phyloP scores from a whole-genome alignment of 2,113 vertebrate species.

The Ursus arctos region DNA sequence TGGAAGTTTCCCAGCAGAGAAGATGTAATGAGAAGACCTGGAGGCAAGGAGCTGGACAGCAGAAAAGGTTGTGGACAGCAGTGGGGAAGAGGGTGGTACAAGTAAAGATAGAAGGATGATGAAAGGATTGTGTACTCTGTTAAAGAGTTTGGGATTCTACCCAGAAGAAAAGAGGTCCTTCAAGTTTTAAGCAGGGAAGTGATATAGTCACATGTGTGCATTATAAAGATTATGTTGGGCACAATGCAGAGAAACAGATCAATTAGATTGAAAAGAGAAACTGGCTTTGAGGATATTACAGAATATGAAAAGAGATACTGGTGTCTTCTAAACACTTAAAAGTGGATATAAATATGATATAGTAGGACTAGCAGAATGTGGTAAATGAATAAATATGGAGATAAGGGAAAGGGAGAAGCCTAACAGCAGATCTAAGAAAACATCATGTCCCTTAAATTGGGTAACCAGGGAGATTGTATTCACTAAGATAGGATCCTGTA shows the following conservation, averaged over 20 bases:
- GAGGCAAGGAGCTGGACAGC: background rate
- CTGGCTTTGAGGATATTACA: background rate
- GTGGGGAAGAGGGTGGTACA: background rate
- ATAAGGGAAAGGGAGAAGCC: background rate
- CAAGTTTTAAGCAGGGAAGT: background rate
- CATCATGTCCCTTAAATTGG: background rate
- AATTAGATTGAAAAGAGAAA: background rate
- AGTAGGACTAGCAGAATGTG: background rate
- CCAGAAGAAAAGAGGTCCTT: background rate
- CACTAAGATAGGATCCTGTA: background rate
- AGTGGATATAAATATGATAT: background rate
- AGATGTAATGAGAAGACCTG: background rate
- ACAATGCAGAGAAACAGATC: background rate
- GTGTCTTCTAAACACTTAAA: background rate
- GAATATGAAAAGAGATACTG: background rate
- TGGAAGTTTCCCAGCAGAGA: background rate
- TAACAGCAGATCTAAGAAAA: background rate
- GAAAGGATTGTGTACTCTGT: background rate
- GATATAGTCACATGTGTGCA: background rate
- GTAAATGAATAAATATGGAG: background rate
- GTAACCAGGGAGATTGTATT: background rate
- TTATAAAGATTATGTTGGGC: background rate
- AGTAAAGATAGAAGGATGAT: background rate
- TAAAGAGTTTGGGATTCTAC: background rate
- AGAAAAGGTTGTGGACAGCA: background rate